Percentiles rank a stretch among this genome's conserved stretches.
These are phyloP conservation scores for Sorex fumeus DNA, from an alignment of 2,113 vertebrate genomes.

Conservation along the genomic window DNA sequence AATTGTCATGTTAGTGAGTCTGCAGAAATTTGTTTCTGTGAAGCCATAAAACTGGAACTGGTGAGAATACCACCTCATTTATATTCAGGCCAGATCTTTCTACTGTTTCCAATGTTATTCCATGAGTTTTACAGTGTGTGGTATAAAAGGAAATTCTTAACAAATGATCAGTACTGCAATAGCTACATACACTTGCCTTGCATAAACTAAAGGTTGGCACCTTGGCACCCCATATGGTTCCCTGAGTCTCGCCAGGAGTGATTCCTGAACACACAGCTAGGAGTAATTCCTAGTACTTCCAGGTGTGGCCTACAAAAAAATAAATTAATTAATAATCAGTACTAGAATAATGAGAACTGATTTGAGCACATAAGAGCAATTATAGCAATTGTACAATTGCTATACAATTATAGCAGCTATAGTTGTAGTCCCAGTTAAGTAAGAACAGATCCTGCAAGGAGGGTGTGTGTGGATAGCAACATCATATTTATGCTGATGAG, in stretches of 20 bases:
- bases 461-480: not conserved
- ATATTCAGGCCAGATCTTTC: not conserved
- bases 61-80: slow-evolving; percentile 40
- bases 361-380: slow-evolving; percentile 28
- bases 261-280: too few relatives aligned
- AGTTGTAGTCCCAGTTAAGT: slow-evolving; percentile 41
- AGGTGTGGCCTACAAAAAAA: not conserved
- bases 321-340: not conserved
- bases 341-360: slow-evolving; percentile 18
- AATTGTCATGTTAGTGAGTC: slow-evolving; percentile 36
- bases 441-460: not conserved
- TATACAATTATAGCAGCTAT: slow-evolving; percentile 28
- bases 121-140: not conserved
- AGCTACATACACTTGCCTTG: too few relatives aligned
- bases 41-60: slow-evolving; percentile 20
- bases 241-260: too few relatives aligned
- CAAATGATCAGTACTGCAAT: too few relatives aligned
- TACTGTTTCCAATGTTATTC: slow-evolving; percentile 48
- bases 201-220: too few relatives aligned
- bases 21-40: slow-evolving; percentile 22
- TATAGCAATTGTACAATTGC: slow-evolving; percentile 10
- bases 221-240: too few relatives aligned
- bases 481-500: not conserved
- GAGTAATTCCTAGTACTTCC: too few relatives aligned
- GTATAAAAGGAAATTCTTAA: not conserved